Percentiles rank a stretch among this genome's conserved stretches.
Evolutionary conservation across 1,140 invertebrate genomes (phyloP).

Genomic region (Choristoneura fumiferana): DNA sequence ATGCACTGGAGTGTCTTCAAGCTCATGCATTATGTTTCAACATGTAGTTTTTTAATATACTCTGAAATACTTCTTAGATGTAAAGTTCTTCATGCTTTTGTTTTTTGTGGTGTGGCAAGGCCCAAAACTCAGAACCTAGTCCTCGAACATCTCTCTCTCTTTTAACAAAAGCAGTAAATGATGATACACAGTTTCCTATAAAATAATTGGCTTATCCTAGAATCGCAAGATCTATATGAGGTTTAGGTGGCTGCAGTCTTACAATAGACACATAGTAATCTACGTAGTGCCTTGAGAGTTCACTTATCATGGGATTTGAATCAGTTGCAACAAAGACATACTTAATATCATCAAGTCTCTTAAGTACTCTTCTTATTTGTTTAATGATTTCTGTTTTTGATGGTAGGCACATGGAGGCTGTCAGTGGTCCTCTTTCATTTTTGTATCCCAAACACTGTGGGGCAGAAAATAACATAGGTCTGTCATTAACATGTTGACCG

Average conservation of each 20-base stretch:
- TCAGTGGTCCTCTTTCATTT: constrained; percentile 90
- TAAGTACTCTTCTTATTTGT: constrained; percentile 78
- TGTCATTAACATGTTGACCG: constrained; percentile 92
- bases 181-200: constrained; percentile 98
- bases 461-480: constrained; percentile 94
- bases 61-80: too few species aligned
- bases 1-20: too few species aligned
- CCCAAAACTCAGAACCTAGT: constrained; percentile 94
- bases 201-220: constrained; percentile 94
- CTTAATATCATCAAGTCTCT: constrained; percentile 79
- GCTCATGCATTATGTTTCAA: too few species aligned
- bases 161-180: constrained; percentile 96
- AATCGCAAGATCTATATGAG: constrained; percentile 95
- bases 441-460: constrained; percentile 97
- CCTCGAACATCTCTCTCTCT: constrained; percentile 91
- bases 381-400: constrained; percentile 85
- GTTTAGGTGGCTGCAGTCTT: constrained; percentile 82
- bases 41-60: too few species aligned
- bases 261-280: constrained; percentile 85
- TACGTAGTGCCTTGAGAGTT: constrained; percentile 88
- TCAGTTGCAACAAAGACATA: constrained; percentile 96
- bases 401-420: constrained; percentile 91
- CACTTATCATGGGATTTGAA: constrained; percentile 92
- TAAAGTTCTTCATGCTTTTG: constrained; percentile 79
- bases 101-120: constrained; percentile 84